Percentiles rank a stretch among this genome's conserved stretches.
These are phyloP conservation scores for Megaceryle alcyon DNA, from an alignment of 2,797 vertebrate species.

Conservation along the genomic window DNA sequence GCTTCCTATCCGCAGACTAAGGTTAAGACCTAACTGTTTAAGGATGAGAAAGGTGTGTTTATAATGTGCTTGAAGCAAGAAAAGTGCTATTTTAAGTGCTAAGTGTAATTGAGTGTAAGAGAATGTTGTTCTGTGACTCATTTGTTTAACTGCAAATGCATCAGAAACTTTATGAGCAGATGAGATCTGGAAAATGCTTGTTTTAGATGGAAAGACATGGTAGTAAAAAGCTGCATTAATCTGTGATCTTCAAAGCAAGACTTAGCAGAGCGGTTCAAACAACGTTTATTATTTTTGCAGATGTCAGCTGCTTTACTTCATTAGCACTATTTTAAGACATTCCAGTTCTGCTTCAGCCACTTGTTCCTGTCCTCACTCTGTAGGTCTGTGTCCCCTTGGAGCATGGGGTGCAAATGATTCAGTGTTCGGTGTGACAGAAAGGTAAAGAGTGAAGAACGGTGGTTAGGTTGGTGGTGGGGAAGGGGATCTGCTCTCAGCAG, in stretches of 20 bases:
- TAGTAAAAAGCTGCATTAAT: conserved; percentile 43
- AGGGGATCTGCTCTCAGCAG: neutral
- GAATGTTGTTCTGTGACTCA: conserved; percentile 55
- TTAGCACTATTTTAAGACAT: conserved; percentile 31
- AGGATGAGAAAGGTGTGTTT: conserved; percentile 4
- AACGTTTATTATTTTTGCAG: neutral
- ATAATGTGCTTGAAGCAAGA: conserved; percentile 26
- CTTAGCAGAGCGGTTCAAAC: conserved; percentile 4
- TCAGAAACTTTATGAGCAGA: conserved; percentile 34
- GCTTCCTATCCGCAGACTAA: neutral
- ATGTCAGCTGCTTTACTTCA: conserved; percentile 36
- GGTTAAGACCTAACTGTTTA: neutral
- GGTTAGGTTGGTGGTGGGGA: neutral
- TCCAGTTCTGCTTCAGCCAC: conserved; percentile 11
- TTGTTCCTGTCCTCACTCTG: neutral
- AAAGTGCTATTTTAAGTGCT: conserved; percentile 26
- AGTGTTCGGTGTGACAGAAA: neutral
- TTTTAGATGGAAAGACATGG: neutral
- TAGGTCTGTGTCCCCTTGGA: neutral
- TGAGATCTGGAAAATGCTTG: conserved; percentile 42
- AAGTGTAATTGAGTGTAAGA: conserved; percentile 24
- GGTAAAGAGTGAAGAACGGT: neutral
- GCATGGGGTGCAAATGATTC: neutral
- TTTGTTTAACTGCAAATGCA: conserved; percentile 54
- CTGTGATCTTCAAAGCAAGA: conserved; percentile 24